Percentiles rank a stretch among this genome's conserved stretches.
Evolutionary conservation across 2,888 invertebrate species (phyloP).

Genomic region (Neoaliturus tenellus): DNA sequence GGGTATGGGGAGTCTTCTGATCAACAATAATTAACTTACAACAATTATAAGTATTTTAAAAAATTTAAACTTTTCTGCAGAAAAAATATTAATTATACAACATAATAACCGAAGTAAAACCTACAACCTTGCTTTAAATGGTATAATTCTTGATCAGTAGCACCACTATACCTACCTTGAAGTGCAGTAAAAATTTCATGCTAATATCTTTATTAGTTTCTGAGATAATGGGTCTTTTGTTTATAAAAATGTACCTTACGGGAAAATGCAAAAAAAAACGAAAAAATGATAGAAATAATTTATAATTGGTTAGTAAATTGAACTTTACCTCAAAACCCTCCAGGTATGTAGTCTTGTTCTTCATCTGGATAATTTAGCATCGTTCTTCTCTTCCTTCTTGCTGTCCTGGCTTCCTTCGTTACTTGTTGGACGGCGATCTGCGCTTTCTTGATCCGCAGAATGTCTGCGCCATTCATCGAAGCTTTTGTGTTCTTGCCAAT

Average conservation of each 20-base stretch:
- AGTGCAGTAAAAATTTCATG: constrained; percentile 27
- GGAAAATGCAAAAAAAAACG: constrained; percentile 12
- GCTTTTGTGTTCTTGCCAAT: constrained; percentile 36
- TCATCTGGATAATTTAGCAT: constrained; percentile 33
- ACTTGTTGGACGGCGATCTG: constrained; percentile 35
- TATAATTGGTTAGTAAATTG: constrained; percentile 1
- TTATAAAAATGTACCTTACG: not conserved
- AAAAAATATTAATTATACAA: not conserved
- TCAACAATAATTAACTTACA: not conserved
- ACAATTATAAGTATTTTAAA: constrained; percentile 1
- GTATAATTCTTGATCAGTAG: constrained; percentile 4
- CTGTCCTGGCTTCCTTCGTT: constrained; percentile 41
- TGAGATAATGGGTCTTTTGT: constrained; percentile 20
- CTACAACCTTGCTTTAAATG: constrained; percentile 2
- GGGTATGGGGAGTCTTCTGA: not conserved
- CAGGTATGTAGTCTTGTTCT: constrained; percentile 37
- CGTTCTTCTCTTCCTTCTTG: constrained; percentile 37
- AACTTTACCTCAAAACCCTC: constrained; percentile 20
- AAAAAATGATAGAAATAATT: constrained; percentile 12
- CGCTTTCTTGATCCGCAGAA: constrained; percentile 40
- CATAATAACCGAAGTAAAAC: constrained; percentile 2
- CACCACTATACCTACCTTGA: not conserved
- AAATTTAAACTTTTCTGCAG: not conserved
- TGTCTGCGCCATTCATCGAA: constrained; percentile 34
- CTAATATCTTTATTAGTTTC: constrained; percentile 31